Percentiles rank a stretch among this genome's conserved stretches.
These are phyloP conservation scores for Eubasilissa splendida DNA, from an alignment of 2,888 invertebrate species.

Conservation along the genomic window DNA sequence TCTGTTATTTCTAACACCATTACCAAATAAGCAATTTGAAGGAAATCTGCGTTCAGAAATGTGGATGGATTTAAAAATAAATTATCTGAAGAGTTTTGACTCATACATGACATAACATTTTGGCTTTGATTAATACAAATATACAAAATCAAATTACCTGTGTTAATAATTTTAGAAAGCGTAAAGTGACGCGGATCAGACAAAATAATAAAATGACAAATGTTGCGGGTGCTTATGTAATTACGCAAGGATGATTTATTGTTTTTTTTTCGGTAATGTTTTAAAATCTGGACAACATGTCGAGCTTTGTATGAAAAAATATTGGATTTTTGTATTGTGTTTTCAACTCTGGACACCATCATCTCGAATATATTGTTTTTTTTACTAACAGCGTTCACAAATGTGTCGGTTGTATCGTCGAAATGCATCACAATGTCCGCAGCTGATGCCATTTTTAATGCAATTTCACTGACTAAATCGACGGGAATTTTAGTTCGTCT, in stretches of 20 bases:
- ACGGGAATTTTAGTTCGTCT: not conserved
- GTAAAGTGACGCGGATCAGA: constrained; percentile 7
- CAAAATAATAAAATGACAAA: constrained; percentile 19
- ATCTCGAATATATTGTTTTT: not conserved
- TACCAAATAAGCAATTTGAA: constrained; percentile 28
- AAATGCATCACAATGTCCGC: constrained; percentile 27
- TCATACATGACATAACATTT: not conserved
- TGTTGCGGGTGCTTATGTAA: constrained; percentile 15
- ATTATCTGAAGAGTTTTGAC: not conserved
- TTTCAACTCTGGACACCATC: not conserved
- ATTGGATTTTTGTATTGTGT: not conserved
- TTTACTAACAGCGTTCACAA: constrained; percentile 2
- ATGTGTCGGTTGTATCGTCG: not conserved
- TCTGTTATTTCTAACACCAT: constrained; percentile 45
- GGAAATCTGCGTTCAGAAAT: constrained; percentile 27
- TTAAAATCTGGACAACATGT: not conserved
- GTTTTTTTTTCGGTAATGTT: not conserved
- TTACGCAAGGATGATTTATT: not conserved
- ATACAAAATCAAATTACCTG: constrained; percentile 6
- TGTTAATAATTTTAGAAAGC: not conserved
- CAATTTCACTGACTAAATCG: constrained; percentile 35
- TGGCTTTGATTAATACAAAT: constrained; percentile 28
- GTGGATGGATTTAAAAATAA: constrained; percentile 15
- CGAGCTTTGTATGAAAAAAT: not conserved
- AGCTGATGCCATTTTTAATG: constrained; percentile 18